Percentiles rank a stretch among this genome's conserved stretches.
Conservation (phyloP, 1,140 invertebrate genomes). For the Chironomus tepperi region DNA sequence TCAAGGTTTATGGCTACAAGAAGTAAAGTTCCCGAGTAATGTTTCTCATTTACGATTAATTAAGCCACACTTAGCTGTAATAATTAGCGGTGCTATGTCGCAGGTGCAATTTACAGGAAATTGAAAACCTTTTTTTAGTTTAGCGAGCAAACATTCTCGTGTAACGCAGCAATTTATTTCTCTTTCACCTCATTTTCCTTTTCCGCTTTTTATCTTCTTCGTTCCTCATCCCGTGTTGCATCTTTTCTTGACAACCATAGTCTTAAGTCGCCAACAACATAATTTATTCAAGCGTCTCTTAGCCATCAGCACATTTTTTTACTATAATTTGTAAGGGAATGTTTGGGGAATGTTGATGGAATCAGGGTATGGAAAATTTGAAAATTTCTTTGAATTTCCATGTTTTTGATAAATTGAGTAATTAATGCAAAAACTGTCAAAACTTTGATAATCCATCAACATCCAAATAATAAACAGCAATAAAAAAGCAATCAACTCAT, state of each 20-base stretch:
- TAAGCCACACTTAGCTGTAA: constrained; percentile 5
- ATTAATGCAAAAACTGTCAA: no score
- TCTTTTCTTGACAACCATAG: not conserved
- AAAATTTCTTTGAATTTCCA: no score
- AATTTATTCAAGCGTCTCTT: not conserved
- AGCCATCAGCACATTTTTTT: no score
- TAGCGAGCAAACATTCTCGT: not conserved
- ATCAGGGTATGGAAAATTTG: no score
- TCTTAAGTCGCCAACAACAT: not conserved
- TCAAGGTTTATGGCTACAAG: not conserved
- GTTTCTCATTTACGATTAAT: not conserved
- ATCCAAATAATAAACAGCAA: no score
- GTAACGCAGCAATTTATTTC: not conserved
- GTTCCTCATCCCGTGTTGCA: not conserved
- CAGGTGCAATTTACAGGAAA: not conserved
- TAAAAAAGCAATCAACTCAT: no score
- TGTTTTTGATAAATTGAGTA: no score
- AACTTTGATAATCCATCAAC: no score
- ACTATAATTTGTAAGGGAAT: no score
- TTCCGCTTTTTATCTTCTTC: not conserved
- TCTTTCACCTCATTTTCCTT: not conserved
- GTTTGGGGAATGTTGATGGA: no score
- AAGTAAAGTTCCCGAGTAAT: not conserved
- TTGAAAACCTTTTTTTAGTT: not conserved
- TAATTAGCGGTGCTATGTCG: not conserved